Conservation (phyloP, 2,797 vertebrate genomes). For the Mareca penelope region DNA sequence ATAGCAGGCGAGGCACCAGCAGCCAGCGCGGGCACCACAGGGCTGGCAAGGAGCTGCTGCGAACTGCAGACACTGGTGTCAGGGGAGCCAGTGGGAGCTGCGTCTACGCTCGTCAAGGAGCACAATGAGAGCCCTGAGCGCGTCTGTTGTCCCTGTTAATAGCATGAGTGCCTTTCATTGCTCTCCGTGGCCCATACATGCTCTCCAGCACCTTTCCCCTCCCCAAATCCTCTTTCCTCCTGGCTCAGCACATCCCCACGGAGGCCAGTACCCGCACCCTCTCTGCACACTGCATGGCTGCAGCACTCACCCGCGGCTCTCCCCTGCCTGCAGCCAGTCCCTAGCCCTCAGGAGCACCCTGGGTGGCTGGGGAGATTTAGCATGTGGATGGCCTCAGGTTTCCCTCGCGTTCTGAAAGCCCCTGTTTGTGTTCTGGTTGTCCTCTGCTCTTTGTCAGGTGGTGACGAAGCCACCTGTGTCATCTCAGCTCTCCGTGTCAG, state of each 20-base stretch:
- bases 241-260: accelerated
- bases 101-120: neutral
- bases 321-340: neutral
- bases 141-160: accelerated
- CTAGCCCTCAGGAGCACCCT: neutral
- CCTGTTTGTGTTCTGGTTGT: neutral
- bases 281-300: neutral
- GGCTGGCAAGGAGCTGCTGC: neutral
- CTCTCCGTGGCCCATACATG: neutral
- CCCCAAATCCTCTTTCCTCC: neutral
- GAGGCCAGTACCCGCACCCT: neutral
- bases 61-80: neutral
- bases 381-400: neutral
- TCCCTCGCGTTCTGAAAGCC: neutral
- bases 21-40: accelerated
- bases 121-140: neutral
- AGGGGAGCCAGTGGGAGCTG: too few species aligned
- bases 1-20: neutral
- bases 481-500: neutral
- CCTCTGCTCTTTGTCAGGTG: neutral
- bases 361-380: accelerated
- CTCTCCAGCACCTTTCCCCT: neutral
- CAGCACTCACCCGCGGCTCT: accelerated
- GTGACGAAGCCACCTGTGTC: neutral
- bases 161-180: neutral